A percentile compares a stretch with the other conserved stretches of the same genome.
Conservation (phyloP, 2,113 vertebrate species). For the Ibidorhyncha struthersii region DNA sequence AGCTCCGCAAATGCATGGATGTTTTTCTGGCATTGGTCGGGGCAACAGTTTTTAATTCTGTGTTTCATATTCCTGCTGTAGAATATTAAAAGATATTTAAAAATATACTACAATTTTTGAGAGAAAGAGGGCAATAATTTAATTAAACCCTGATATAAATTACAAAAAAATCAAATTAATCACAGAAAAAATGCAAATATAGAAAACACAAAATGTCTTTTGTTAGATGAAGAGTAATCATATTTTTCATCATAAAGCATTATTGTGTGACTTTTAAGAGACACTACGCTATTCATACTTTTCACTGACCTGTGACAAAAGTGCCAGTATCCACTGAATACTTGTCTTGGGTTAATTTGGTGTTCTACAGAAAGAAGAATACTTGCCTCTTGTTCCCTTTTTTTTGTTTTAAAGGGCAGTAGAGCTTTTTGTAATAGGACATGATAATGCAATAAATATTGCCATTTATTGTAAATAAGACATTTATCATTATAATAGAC, state of each 20-base stretch:
- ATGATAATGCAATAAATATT: background rate
- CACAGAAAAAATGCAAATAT: background rate
- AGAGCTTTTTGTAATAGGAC: background rate
- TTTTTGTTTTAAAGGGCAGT: background rate
- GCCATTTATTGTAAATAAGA: background rate
- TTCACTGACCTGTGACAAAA: background rate
- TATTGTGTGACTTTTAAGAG: background rate
- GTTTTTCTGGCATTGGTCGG: background rate
- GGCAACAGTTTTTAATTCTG: background rate
- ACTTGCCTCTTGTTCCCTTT: background rate
- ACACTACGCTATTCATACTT: background rate
- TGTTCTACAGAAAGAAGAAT: background rate
- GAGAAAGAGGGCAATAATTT: background rate
- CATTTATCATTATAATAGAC: background rate
- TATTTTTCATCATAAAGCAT: background rate
- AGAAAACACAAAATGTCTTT: background rate
- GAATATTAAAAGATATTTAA: background rate
- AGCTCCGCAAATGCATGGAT: background rate
- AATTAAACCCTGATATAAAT: background rate
- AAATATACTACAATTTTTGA: background rate
- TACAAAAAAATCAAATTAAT: background rate
- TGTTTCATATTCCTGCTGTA: background rate
- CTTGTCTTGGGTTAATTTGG: background rate
- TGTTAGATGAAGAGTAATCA: background rate
- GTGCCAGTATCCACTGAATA: background rate